Evolutionary conservation across 2,113 vertebrate genomes (phyloP), one percentile per base, ranked within the genome.

Genomic region (Oryzias woworae): DNA sequence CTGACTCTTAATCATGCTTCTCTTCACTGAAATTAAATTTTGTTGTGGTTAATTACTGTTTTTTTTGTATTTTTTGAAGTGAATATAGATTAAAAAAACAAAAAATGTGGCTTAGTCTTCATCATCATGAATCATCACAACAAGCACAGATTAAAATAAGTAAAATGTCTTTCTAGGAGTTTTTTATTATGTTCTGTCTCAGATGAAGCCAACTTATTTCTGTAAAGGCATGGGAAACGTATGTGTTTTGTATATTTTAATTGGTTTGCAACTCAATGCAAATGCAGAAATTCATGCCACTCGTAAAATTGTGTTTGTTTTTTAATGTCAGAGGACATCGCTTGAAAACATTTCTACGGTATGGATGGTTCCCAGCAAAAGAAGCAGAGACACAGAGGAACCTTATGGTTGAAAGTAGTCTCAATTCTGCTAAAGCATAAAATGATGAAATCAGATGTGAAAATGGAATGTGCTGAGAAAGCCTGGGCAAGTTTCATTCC

Each of bases 391-490:
- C 57, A 74, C 51, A 53, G 18, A 14, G 41, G 14, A 26, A n/a
- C 28, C 60, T 47, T 22, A 12, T 0, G 50, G 5, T 18, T 58
- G 47, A 42, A 10, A 58, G 53, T 56, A 20, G 4, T 67, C 69
- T 66, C 43, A 52, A 79, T 69, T 69, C 61, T 56, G 71, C 58
- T 68, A 36, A 74, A 54, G 60, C 59, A 72, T 56, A 58, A 78
- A 71, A 71, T 78, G 75, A 77, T 80, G 72, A 75, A 85, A 83
- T 69, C 54, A 65, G 53, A 78, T 58, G 1, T 67, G 72, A 81
- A 71, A 69, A 69, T 61, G 65, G 10, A 63, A 84, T 44, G 43
- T 77, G 75, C 79, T 82, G 70, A 52, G 45, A 58, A 26, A 0
- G 72, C 47, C 18, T 0, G 17, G 20, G 48, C 64, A 52, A 53